These are phyloP conservation scores for Apostichopus californicus DNA, from an alignment of 35 echinoderm and acorn worm genomes.

Conservation along the genomic window DNA sequence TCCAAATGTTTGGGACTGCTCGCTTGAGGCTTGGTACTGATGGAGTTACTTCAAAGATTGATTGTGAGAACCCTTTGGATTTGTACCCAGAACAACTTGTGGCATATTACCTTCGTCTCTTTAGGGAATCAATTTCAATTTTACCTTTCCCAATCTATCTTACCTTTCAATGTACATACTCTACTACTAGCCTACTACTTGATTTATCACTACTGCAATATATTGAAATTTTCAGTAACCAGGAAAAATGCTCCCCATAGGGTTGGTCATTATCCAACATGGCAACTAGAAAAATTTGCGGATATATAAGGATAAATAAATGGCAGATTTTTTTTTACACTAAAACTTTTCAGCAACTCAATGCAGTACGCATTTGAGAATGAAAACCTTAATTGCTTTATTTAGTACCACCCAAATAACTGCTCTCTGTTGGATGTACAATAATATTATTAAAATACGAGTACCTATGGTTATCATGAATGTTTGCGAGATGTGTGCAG, in stretches of 20 bases:
- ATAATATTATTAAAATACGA: too few relatives aligned
- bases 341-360: too few relatives aligned
- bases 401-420: too few relatives aligned
- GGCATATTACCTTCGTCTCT: conserved; percentile 14
- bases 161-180: background rate
- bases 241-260: background rate
- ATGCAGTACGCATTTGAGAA: too few relatives aligned
- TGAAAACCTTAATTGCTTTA: too few relatives aligned
- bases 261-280: background rate
- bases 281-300: too few relatives aligned
- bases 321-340: too few relatives aligned
- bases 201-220: background rate
- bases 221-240: background rate
- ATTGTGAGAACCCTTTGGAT: background rate
- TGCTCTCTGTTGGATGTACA: too few relatives aligned
- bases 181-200: background rate
- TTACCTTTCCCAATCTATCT: conserved; percentile 10
- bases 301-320: too few relatives aligned
- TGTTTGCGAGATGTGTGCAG: too few relatives aligned
- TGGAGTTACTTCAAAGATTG: conserved; percentile 23
- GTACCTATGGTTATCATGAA: too few relatives aligned
- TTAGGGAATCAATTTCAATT: background rate
- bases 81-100: conserved; percentile 16
- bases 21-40: conserved; percentile 9
- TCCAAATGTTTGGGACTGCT: background rate